These are phyloP conservation scores for Anabacerthia variegaticeps DNA, from an alignment of 2,797 vertebrate species.

Conservation along the genomic window DNA sequence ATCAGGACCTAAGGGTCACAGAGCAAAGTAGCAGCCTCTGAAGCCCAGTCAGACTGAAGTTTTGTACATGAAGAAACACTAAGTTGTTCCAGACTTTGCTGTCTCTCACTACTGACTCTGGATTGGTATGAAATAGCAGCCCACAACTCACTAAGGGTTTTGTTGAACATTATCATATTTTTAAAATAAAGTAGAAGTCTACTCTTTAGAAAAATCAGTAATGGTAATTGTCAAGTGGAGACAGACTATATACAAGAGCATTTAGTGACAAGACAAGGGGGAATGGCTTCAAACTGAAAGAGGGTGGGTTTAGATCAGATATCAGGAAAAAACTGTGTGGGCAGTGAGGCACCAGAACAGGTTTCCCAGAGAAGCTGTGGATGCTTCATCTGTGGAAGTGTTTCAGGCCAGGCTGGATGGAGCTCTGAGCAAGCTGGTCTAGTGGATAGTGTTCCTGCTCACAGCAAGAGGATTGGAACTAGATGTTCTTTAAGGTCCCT, in stretches of 20 bases:
- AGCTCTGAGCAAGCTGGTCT: not conserved
- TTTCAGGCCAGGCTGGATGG: not conserved
- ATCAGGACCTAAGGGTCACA: not conserved
- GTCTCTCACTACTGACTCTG: not conserved
- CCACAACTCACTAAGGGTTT: not conserved
- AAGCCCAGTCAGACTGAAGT: not conserved
- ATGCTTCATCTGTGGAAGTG: not conserved
- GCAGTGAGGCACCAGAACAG: not conserved
- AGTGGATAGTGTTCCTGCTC: not conserved
- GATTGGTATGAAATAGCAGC: not conserved
- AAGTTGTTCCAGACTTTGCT: not conserved
- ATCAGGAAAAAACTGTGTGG: not conserved
- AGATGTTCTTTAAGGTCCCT: not conserved
- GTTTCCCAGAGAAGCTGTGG: not conserved
- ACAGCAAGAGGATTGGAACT: not conserved
- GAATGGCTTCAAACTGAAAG: not conserved
- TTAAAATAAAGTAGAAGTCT: not conserved
- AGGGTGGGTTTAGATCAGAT: not conserved
- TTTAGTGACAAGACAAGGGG: not conserved
- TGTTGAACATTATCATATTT: not conserved
- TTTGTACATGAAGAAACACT: not conserved
- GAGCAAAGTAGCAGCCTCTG: not conserved
- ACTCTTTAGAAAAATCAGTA: not conserved
- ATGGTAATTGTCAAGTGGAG: not conserved
- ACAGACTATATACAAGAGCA: not conserved